Percentiles rank a stretch among this genome's conserved stretches.
These are phyloP conservation scores for Chaetops frenatus DNA, from an alignment of 2,113 vertebrate genomes.

Conservation along the genomic window DNA sequence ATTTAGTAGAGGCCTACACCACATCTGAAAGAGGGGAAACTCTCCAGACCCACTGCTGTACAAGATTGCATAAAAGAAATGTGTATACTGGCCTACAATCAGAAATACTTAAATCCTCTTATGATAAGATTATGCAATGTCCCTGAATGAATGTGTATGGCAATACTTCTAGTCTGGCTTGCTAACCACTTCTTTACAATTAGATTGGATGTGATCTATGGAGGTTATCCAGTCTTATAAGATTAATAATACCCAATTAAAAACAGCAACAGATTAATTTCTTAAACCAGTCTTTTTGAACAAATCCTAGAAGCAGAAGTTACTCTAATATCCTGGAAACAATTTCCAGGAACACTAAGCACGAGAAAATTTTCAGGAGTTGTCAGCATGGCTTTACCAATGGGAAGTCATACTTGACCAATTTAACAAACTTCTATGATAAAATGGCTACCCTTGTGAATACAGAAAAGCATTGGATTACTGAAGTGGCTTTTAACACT, in stretches of 20 bases:
- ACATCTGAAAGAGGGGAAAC: background rate
- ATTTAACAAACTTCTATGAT: background rate
- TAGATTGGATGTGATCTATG: background rate
- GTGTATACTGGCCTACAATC: background rate
- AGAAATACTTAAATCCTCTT: background rate
- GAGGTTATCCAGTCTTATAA: background rate
- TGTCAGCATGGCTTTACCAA: background rate
- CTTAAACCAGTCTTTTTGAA: background rate
- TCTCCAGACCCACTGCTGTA: accelerated
- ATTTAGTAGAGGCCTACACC: background rate
- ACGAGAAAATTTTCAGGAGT: background rate
- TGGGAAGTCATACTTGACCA: background rate
- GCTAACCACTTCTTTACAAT: background rate
- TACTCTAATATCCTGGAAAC: background rate
- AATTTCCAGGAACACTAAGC: background rate
- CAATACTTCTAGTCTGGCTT: background rate
- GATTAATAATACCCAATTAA: background rate
- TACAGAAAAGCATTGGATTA: background rate
- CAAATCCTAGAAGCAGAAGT: background rate
- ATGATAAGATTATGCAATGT: background rate
- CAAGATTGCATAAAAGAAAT: accelerated
- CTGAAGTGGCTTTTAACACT: background rate
- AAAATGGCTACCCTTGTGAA: background rate
- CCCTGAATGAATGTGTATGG: background rate
- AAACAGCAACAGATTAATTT: background rate